Evolutionary conservation across 2,888 invertebrate genomes (phyloP).

Genomic region (Frankliniella intonsa): DNA sequence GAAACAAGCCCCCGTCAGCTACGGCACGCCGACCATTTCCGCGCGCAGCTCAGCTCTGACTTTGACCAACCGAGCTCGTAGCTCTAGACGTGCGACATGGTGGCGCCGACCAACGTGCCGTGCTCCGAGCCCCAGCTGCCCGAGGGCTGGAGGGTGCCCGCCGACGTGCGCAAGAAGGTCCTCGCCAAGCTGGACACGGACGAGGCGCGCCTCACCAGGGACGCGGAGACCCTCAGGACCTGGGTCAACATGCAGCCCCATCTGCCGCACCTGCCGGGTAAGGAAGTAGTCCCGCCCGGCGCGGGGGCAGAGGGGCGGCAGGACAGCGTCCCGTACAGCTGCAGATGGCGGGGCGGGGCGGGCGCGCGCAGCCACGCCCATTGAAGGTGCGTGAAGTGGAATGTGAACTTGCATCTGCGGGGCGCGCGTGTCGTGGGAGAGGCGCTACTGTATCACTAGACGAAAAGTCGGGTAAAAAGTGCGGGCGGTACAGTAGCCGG

Average conservation of each 20-base stretch:
- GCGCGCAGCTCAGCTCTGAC: background rate
- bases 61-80: background rate
- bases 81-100: background rate
- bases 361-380: too few relatives aligned
- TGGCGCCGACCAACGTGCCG: background rate
- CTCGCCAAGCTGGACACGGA: background rate
- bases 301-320: too few relatives aligned
- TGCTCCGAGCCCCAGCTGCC: background rate
- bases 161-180: background rate
- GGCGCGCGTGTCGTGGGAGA: too few relatives aligned
- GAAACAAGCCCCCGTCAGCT: background rate
- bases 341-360: too few relatives aligned
- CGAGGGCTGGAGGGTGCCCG: background rate
- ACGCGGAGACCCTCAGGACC: conserved; percentile 36
- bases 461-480: too few relatives aligned
- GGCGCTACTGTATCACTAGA: too few relatives aligned
- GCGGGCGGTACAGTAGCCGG: too few relatives aligned
- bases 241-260: conserved; percentile 46
- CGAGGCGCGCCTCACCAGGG: background rate
- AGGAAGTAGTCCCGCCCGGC: conserved; percentile 34
- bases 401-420: too few relatives aligned
- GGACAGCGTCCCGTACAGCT: too few relatives aligned
- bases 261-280: conserved; percentile 44
- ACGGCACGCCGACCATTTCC: background rate
- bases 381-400: too few relatives aligned